A percentile compares a stretch with the other conserved stretches of the same genome.
phyloP scores from a whole-genome alignment of 2,113 vertebrate genomes.

The Oncorhynchus nerka region DNA sequence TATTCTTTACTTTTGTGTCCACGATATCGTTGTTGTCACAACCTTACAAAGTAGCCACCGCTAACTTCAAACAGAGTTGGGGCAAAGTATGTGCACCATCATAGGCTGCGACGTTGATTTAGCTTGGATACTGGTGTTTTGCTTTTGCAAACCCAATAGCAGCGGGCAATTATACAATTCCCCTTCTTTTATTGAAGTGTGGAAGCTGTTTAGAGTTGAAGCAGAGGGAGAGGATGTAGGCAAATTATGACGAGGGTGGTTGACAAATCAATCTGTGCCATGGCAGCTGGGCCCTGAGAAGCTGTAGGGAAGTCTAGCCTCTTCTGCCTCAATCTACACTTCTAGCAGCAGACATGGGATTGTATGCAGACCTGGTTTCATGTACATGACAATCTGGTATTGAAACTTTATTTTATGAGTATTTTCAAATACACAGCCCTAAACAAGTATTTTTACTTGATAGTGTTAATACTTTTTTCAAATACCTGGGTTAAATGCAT shows the following conservation, averaged over 20 bases:
- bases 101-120: background rate
- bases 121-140: background rate
- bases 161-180: background rate
- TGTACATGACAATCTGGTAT: too few species aligned
- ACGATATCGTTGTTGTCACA: background rate
- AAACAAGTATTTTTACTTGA: too few species aligned
- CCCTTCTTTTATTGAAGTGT: background rate
- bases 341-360: background rate
- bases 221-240: constrained; percentile 8
- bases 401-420: too few species aligned
- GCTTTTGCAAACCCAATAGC: background rate
- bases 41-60: background rate
- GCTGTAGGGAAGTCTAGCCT: background rate
- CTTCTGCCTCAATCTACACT: constrained; percentile 19
- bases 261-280: constrained; percentile 49
- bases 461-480: too few species aligned
- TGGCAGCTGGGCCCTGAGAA: constrained; percentile 46
- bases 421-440: too few species aligned
- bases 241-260: constrained; percentile 33
- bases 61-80: constrained; percentile 6
- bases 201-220: background rate
- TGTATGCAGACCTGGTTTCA: too few species aligned
- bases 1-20: background rate
- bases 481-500: too few species aligned
- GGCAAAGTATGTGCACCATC: background rate